phyloP scores from a whole-genome alignment of 1,140 invertebrate genomes.

The Sarcophaga peregrina region DNA sequence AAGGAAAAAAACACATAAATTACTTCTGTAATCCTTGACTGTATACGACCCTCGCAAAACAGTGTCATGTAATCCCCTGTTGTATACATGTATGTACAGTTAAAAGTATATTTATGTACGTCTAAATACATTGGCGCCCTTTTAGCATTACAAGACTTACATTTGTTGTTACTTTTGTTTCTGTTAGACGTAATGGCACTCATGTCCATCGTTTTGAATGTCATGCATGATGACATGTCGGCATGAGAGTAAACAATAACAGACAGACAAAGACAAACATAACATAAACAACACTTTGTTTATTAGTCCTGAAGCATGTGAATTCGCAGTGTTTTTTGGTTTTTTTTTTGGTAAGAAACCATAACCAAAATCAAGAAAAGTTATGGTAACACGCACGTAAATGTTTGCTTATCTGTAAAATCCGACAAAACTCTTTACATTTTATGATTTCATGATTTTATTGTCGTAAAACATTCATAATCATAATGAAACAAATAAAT shows the following conservation, averaged over 20 bases:
- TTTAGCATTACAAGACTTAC: not conserved
- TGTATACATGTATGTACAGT: no score
- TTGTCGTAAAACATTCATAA: constrained; percentile 9
- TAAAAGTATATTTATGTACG: not conserved
- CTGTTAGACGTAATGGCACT: not conserved
- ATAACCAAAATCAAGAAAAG: not conserved
- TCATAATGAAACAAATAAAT: not conserved
- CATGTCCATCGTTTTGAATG: constrained; percentile 1
- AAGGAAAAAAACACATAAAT: no score
- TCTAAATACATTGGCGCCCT: not conserved
- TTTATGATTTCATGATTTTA: no score
- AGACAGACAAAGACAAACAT: no score
- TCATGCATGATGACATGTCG: not conserved
- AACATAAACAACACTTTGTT: not conserved
- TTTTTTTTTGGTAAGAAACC: not conserved
- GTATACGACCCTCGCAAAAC: no score
- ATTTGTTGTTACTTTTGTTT: not conserved
- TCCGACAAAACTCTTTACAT: not conserved
- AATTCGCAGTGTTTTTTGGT: no score
- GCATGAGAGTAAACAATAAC: no score
- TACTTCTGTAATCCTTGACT: no score
- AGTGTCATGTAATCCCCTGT: no score
- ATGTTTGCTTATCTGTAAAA: not conserved
- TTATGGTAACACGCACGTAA: not conserved
- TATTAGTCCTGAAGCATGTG: not conserved